Evolutionary conservation across 2,797 vertebrate genomes (phyloP), one percentile per base, ranked within the genome.

Genomic region (Adelosebastes latens): DNA sequence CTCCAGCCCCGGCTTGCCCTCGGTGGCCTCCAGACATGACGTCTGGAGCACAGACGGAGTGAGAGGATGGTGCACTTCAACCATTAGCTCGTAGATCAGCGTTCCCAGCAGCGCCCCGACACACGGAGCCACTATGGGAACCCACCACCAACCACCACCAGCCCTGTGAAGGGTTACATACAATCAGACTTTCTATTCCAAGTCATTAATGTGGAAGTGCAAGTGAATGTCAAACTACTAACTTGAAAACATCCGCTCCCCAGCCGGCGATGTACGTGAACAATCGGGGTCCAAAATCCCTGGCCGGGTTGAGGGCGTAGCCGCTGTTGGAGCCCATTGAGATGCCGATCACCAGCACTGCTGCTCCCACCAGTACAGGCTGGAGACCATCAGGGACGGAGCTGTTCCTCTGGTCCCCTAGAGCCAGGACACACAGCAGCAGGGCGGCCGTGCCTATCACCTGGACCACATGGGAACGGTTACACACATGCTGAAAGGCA

Each of bases 131-230:
- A 95, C 91, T 0, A 99, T 2, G 0, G 98, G 98, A 5, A 99
- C 87, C 98, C 98, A 99, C 97, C 97, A 99, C 97, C 97, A 99
- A 32, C 94, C 71, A 7, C 85, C 83, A 6, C 97, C 95, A 12
- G 92, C 95, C 65, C 97, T 98, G 92, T 36, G 56, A 59, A 89
- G 62, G 22, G 62, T 64, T 25, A 25, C 22, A 42, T 4, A 24
- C 61, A 63, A 13, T 63, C 61, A 63, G 61, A 24, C 32, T 39
- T 63, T 39, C 12, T 4, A n/a, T 52, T 52, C 29, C 42, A 46
- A 46, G 18, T 52, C 46, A 52, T 8, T n/a, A 52, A 52, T 20
- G 18, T 52, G 46, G 18, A 52, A 18, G 27, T 20, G 29, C 29
- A n/a, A 2, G 60, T 34, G 31, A 62, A 62, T 34, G 10, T 58